A percentile compares a stretch with the other conserved stretches of the same genome.
These are phyloP conservation scores for Subanguina moxae DNA, from an alignment of 1,140 invertebrate species.

Conservation along the genomic window DNA sequence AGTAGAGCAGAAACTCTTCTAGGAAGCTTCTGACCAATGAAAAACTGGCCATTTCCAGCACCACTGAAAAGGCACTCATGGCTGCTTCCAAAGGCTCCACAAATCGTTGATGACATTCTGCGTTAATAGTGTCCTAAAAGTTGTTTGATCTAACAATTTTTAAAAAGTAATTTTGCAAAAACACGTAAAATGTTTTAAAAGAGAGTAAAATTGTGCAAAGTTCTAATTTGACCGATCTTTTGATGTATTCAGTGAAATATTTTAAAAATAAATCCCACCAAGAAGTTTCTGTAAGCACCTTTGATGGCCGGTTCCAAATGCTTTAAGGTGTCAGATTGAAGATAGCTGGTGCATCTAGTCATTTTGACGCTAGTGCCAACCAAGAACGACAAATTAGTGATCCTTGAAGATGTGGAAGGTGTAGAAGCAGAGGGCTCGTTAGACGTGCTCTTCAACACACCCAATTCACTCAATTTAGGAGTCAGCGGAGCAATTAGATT, in stretches of 20 bases:
- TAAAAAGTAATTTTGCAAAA: too few species aligned
- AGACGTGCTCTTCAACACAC: not conserved
- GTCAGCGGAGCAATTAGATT: conserved; percentile 12
- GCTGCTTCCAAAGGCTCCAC: conserved; percentile 24
- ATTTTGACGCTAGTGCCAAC: conserved; percentile 22
- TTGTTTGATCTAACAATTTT: not conserved
- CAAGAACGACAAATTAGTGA: conserved; percentile 16
- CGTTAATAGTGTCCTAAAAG: conserved; percentile 22
- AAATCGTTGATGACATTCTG: conserved; percentile 26
- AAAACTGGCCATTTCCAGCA: conserved; percentile 28
- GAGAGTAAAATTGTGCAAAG: too few species aligned
- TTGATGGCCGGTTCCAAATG: conserved; percentile 12
- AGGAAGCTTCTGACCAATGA: conserved; percentile 18
- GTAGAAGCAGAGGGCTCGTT: conserved; percentile 2
- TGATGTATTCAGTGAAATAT: too few species aligned
- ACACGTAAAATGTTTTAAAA: too few species aligned
- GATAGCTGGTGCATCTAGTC: conserved; percentile 22
- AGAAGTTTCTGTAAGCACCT: conserved; percentile 30
- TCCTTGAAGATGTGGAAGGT: not conserved
- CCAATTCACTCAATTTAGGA: conserved; percentile 1
- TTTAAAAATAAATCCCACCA: conserved; percentile 2
- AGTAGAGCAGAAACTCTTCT: conserved; percentile 32
- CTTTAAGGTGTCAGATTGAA: conserved; percentile 9
- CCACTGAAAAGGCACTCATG: conserved; percentile 15
- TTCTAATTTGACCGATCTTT: too few species aligned